Evolutionary conservation across 2,888 invertebrate species (phyloP), one percentile per base, ranked within the genome.

Genomic region (Herminia tarsipennalis): DNA sequence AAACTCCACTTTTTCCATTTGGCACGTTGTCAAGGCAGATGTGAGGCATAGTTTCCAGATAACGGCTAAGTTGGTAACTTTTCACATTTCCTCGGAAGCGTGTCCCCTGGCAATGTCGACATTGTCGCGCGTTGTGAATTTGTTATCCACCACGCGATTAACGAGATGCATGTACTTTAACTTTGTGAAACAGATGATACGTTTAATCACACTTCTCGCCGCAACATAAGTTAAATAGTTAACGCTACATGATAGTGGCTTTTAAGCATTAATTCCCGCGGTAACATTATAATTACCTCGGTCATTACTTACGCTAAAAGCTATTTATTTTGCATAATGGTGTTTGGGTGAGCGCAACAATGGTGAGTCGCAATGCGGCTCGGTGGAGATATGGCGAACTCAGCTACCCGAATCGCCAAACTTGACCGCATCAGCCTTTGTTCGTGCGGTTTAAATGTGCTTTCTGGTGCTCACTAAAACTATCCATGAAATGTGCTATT

Each of bases 51-150:
- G 76, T 76, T 78, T 76, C 68, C 76, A 81, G 83, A 87, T 86
- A 84, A 80, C 82, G 81, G 70, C 67, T 69, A 86, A 87, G 81
- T 86, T 83, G 69, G 72, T 75, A 88, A 89, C 87, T 88, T 89
- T 88, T 86, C 86, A 81, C 87, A 88, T 88, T 88, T 87, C 80
- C 80, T 72, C 73, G 66, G 47, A 50, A 66, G 62, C 70, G 59
- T 56, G 66, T 71, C 65, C 65, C 66, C 46, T 66, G 64, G 64
- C 76, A 73, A 69, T 74, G 76, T 67, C 66, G 66, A 66, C 75
- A 73, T 59, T 74, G 79, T 81, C 78, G 74, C 76, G 72, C 76
- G 76, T 76, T 76, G 73, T 69, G 79, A 81, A 82, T 83, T 78
- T 78, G 73, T 81, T 83, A 81, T 78, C 69, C 60, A 33, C 44